Evolutionary conservation across 92 coral and sea anemone genomes (phyloP).

Genomic region (Phenganax marumi): DNA sequence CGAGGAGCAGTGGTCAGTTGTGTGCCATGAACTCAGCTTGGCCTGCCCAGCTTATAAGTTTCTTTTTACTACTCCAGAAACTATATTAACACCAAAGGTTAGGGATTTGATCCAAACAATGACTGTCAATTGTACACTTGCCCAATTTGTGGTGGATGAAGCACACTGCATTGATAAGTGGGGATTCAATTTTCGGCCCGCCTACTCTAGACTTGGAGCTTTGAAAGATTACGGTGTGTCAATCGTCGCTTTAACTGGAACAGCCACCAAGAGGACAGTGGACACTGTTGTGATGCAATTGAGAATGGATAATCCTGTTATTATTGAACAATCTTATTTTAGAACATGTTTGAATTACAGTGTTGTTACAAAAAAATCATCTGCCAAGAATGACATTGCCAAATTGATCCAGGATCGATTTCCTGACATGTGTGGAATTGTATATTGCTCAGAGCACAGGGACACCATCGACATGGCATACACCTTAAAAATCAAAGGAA

Average conservation of each 20-base stretch:
- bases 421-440: conserved; percentile 19
- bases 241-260: conserved; percentile 17
- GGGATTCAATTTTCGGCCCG: conserved; percentile 18
- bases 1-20: conserved; percentile 8
- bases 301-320: conserved; percentile 2
- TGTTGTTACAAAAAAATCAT: conserved; percentile 6
- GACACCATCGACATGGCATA: conserved; percentile 27
- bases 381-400: background rate
- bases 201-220: conserved; percentile 12
- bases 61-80: conserved; percentile 23
- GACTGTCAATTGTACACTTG: conserved; percentile 5
- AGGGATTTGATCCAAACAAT: background rate
- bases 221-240: conserved; percentile 1
- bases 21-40: conserved; percentile 16
- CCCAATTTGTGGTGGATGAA: conserved; percentile 18
- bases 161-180: conserved; percentile 13
- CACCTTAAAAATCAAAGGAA: conserved; percentile 11
- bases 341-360: background rate
- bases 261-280: conserved; percentile 5
- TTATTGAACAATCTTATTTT: background rate
- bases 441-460: background rate
- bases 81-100: background rate
- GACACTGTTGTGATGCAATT: background rate
- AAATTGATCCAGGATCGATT: background rate
- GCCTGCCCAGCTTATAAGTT: conserved; percentile 7